Evolutionary conservation across 2,797 vertebrate species (phyloP), one percentile per base, ranked within the genome.

Genomic region (Podargus strigoides): DNA sequence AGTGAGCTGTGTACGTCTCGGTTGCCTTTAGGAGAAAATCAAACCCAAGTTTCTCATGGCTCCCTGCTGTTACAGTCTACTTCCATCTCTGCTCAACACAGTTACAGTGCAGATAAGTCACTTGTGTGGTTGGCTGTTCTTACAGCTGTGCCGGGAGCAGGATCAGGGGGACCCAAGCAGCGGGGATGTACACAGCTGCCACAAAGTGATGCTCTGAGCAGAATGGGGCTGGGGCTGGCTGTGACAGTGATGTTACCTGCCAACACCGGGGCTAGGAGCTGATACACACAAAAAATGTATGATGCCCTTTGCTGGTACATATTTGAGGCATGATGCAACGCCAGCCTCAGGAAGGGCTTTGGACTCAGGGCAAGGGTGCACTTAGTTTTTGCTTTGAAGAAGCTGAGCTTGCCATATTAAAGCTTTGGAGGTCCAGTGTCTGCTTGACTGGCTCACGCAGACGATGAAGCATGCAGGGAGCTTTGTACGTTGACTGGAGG

Each of bases 291-390:
- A 27, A 78, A 59, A 69, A 82, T 19, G 12, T 60, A 32, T 50
- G 56, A 76, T 88, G 47, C 32, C n/a, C 49, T 91, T 87, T 56
- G 46, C n/a, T 83, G 14, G 37, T 59, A 50, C 52, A 6, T 87
- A 64, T 88, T 95, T 95, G 95, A 96, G 63, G 87, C 74, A 55
- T 87, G 26, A 16, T 82, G 22, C 81, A 77, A 85, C 92, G 69
- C 67, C 86, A 95, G 4, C 16, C 94, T 47, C n/a, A n/a, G 64
- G 34, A 66, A 89, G 49, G 34, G 79, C 85, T 83, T 87, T 7
- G 18, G 49, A 85, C 49, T 17, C 34, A 58, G 73, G 62, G 28
- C 76, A 82, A 87, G 23, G 4, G 18, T 75, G 41, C 20, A 3
- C 26, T 94, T 77, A 21, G 36, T 36, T 92, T 93, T 84, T 84